These are phyloP conservation scores for Lordiphosa clarofinis DNA, from an alignment of 1,140 invertebrate species.

Conservation along the genomic window DNA sequence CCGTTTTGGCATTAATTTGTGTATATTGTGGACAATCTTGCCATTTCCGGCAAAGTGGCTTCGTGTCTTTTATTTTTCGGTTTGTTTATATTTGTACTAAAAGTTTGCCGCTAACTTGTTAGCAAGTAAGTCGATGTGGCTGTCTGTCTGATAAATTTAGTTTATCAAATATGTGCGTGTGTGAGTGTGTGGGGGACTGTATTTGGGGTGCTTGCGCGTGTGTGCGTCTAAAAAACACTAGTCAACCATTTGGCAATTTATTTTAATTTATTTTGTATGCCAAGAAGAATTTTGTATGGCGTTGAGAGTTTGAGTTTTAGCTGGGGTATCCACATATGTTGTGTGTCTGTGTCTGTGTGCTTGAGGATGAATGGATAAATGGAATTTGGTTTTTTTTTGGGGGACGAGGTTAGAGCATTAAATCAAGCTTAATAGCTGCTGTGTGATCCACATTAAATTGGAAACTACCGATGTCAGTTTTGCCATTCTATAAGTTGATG, in stretches of 20 bases:
- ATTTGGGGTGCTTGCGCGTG: conserved; percentile 15
- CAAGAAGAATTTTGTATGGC: conserved; percentile 16
- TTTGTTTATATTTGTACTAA: conserved; percentile 39
- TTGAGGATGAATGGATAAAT: background rate
- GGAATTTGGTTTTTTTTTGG: background rate
- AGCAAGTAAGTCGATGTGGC: conserved; percentile 9
- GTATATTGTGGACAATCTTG: conserved; percentile 50
- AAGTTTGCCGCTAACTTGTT: conserved; percentile 43
- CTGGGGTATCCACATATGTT: background rate
- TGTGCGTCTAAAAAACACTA: conserved; percentile 12
- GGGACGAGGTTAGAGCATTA: background rate
- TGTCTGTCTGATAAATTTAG: conserved; percentile 37
- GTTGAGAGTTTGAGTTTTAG: conserved; percentile 9
- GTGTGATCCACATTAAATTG: background rate
- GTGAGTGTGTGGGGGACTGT: conserved; percentile 4
- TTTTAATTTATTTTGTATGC: conserved; percentile 33
- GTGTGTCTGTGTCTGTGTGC: background rate
- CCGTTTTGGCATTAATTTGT: conserved; percentile 42
- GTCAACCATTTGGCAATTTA: conserved; percentile 29
- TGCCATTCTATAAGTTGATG: background rate
- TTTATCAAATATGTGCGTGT: conserved; percentile 26
- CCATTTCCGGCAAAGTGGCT: conserved; percentile 40
- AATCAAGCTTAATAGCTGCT: conserved; percentile 3
- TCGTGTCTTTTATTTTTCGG: conserved; percentile 2
- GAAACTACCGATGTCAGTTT: no score